phyloP scores from a whole-genome alignment of 53 echinoderm and acorn worm species.

The Temnopleurus reevesii region DNA sequence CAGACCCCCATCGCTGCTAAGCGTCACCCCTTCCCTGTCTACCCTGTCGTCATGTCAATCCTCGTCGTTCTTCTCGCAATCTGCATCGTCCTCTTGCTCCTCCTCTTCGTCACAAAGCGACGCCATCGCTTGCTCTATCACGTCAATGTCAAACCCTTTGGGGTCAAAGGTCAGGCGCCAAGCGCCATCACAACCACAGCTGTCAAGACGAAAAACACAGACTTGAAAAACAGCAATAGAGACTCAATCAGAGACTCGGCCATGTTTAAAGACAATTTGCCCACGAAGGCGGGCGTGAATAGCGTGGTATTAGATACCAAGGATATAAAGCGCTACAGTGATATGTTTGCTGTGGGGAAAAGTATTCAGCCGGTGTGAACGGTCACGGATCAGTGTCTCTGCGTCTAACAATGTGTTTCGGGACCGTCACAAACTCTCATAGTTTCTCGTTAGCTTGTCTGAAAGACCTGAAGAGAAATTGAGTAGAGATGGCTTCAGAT shows the following conservation, averaged over 20 bases:
- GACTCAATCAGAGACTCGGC: constrained; percentile 89
- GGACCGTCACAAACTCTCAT: constrained; percentile 1
- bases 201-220: constrained; percentile 81
- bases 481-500: neutral
- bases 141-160: constrained; percentile 75
- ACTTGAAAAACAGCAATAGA: constrained; percentile 78
- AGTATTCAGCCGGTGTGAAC: constrained; percentile 72
- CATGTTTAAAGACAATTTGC: constrained; percentile 91
- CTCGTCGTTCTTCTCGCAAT: constrained; percentile 84
- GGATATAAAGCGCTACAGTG: constrained; percentile 81
- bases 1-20: neutral
- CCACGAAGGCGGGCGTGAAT: constrained; percentile 63
- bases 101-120: constrained; percentile 85
- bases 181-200: constrained; percentile 61
- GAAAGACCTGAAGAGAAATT: constrained; percentile 29
- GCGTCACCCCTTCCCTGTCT: constrained; percentile 33
- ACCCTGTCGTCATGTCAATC: constrained; percentile 75
- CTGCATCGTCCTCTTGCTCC: constrained; percentile 79
- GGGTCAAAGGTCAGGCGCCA: constrained; percentile 57
- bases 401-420: neutral
- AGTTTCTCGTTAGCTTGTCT: constrained; percentile 52
- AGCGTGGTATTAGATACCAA: constrained; percentile 71
- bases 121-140: constrained; percentile 90
- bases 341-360: constrained; percentile 69
- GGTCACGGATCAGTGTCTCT: neutral